Percentiles rank a stretch among this genome's conserved stretches.
These are phyloP conservation scores for Drosophila histrio DNA, from an alignment of 2,888 invertebrate species.

Conservation along the genomic window DNA sequence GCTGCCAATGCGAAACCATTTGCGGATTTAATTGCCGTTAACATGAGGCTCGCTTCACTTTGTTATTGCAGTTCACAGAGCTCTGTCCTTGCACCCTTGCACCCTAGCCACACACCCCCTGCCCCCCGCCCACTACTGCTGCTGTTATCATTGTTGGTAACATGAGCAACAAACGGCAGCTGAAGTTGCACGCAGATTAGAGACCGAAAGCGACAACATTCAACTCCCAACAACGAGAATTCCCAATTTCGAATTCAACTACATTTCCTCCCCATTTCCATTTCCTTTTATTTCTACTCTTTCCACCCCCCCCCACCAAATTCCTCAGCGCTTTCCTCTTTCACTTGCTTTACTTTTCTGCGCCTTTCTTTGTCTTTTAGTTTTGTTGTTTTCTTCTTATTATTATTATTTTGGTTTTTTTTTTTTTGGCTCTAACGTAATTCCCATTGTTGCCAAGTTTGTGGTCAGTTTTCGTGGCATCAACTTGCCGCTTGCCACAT, in stretches of 20 bases:
- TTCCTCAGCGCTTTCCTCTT: background rate
- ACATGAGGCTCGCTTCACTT: constrained; percentile 67
- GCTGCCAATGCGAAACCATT: constrained; percentile 70
- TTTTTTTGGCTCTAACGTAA: background rate
- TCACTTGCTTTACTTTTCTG: background rate
- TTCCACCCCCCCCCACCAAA: background rate
- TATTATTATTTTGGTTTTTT: background rate
- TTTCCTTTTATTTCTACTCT: background rate
- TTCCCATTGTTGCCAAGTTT: constrained; percentile 8
- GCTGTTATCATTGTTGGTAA: constrained; percentile 28
- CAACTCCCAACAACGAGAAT: constrained; percentile 14
- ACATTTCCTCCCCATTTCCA: background rate
- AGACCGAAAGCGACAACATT: constrained; percentile 55
- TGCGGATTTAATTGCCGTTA: constrained; percentile 80
- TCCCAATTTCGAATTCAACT: background rate
- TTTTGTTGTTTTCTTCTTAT: background rate
- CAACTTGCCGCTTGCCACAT: constrained; percentile 7
- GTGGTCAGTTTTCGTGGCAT: constrained; percentile 8
- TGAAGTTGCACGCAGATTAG: constrained; percentile 54
- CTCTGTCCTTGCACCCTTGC: background rate
- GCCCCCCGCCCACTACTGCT: background rate
- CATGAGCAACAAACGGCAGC: constrained; percentile 51
- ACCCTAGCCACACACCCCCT: background rate
- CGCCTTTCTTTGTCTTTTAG: background rate
- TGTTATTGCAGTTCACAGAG: constrained; percentile 30